Evolutionary conservation across 2,113 vertebrate genomes (phyloP).

Genomic region (Notiomystis cincta): DNA sequence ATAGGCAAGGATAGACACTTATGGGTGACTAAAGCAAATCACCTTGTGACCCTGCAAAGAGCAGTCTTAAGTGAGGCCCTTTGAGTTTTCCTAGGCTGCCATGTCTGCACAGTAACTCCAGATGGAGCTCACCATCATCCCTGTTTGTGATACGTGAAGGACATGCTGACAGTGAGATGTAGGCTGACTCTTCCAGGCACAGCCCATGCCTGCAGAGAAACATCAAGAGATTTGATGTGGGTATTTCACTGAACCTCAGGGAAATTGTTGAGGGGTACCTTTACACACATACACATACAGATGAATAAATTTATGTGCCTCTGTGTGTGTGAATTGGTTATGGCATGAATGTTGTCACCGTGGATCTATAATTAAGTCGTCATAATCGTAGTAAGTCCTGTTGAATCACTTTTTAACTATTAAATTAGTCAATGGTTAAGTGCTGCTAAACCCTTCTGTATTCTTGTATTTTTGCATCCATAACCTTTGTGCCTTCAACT

Average conservation of each 20-base stretch:
- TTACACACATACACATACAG: fast-evolving
- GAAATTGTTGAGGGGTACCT: not conserved
- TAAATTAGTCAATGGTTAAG: not conserved
- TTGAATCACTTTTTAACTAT: not conserved
- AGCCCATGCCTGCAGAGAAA: not conserved
- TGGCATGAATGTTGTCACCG: not conserved
- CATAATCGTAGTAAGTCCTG: not conserved
- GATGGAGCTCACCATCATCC: not conserved
- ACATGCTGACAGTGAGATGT: not conserved
- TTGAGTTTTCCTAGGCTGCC: not conserved
- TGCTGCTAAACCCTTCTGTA: not conserved
- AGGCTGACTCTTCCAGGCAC: not conserved
- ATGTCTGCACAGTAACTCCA: not conserved
- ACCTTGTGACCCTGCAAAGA: not conserved
- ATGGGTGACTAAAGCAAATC: too few relatives aligned
- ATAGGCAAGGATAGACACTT: not conserved
- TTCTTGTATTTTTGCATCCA: not conserved
- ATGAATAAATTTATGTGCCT: not conserved
- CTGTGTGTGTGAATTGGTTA: not conserved
- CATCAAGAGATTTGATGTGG: not conserved
- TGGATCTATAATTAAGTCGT: not conserved
- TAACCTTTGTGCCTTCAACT: not conserved
- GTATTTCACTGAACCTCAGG: not conserved
- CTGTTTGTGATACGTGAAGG: not conserved
- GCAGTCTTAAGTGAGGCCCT: not conserved